Evolutionary conservation across 1,140 invertebrate species (phyloP).

Genomic region (Drosophila sproati): DNA sequence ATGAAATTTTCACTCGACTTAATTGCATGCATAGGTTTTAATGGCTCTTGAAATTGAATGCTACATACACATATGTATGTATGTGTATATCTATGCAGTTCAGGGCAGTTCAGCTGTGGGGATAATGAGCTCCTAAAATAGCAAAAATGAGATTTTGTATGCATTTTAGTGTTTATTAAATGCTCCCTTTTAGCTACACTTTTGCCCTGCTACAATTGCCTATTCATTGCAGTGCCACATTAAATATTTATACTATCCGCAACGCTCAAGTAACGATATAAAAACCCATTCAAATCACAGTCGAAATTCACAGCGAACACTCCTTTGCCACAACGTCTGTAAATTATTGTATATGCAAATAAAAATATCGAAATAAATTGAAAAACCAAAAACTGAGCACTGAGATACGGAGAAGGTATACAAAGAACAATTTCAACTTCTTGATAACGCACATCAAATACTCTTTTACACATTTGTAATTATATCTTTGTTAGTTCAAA

Average conservation of each 20-base stretch:
- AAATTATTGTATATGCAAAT: constrained; percentile 72
- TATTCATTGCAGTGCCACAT: constrained; percentile 45
- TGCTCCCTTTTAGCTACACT: constrained; percentile 32
- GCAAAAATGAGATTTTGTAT: constrained; percentile 39
- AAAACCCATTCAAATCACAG: constrained; percentile 31
- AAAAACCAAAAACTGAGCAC: constrained; percentile 21
- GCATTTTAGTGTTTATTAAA: constrained; percentile 76
- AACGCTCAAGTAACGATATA: constrained; percentile 36
- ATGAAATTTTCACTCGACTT: constrained; percentile 83
- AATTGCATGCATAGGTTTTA: constrained; percentile 81
- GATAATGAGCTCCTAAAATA: constrained; percentile 37
- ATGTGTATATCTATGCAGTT: neutral
- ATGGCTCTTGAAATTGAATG: constrained; percentile 81
- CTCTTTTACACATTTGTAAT: constrained; percentile 1
- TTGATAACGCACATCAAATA: neutral
- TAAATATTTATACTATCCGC: constrained; percentile 38
- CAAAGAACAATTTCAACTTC: neutral
- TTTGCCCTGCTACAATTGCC: constrained; percentile 25
- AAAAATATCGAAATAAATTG: constrained; percentile 55
- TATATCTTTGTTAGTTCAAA: too few relatives aligned
- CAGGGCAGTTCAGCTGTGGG: constrained; percentile 3
- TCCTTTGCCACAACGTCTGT: constrained; percentile 32
- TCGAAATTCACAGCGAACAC: neutral
- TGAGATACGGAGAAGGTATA: neutral
- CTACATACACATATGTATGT: constrained; percentile 5